Evolutionary conservation across 2,888 invertebrate species (phyloP).

Genomic region (Ophion ventricosus): DNA sequence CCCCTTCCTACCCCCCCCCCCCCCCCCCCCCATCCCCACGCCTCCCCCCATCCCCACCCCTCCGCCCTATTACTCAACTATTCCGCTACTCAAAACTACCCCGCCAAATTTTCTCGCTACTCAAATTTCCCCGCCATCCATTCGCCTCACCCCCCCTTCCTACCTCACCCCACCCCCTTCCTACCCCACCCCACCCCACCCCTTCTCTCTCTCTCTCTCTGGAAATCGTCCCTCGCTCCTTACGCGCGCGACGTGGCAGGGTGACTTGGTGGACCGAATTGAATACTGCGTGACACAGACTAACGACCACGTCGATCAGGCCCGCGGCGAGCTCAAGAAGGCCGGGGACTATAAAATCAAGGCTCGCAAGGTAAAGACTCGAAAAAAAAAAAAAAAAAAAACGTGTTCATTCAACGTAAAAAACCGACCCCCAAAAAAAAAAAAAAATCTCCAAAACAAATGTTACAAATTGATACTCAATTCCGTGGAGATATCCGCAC

Average conservation of each 20-base stretch:
- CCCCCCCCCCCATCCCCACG: constrained; percentile 44
- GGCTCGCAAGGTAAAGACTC: constrained; percentile 91
- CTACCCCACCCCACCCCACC: constrained; percentile 6
- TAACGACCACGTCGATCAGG: constrained; percentile 92
- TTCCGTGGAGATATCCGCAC: neutral
- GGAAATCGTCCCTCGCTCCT: constrained; percentile 74
- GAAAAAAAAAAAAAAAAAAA: constrained; percentile 23
- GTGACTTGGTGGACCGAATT: constrained; percentile 96
- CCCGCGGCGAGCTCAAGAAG: constrained; percentile 90
- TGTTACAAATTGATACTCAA: neutral
- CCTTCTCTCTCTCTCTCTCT: constrained; percentile 58
- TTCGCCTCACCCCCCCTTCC: too few species aligned
- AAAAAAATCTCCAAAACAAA: neutral
- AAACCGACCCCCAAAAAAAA: constrained; percentile 10
- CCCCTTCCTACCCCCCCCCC: too few species aligned
- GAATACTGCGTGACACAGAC: constrained; percentile 96
- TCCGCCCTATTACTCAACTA: too few species aligned
- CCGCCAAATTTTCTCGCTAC: neutral
- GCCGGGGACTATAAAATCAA: constrained; percentile 94
- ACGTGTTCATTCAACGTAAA: too few species aligned
- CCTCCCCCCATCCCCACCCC: too few species aligned
- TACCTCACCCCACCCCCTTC: too few species aligned
- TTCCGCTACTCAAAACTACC: neutral
- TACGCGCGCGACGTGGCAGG: constrained; percentile 86
- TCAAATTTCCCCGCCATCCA: too few species aligned